Base-by-base conservation (phyloP, 2,888 invertebrate species). In the Dendrolimus houi region DNA sequence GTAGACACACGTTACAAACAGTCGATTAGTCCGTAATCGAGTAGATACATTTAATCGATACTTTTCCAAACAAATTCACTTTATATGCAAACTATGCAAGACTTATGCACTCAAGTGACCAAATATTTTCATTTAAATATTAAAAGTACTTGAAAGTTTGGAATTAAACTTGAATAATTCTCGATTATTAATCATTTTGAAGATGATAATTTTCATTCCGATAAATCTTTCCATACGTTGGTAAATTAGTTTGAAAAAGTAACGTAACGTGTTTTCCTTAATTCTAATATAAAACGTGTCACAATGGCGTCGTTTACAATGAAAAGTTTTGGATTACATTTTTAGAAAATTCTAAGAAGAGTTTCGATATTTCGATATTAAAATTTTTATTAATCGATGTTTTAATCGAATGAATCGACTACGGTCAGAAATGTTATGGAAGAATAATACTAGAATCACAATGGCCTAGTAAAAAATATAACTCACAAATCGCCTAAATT, bases 271-370 rank as follows among this genome's bases (percentile, higher is more conserved):
- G 47, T 62, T 53, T 14, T 14, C 14, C 53, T 17, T 72, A 79
- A 79, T 70, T 69, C 70, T 79, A 75, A 70, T 68, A 70, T 64
- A 57, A 76, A 75, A 82, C 71, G 82, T 83, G 76, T 71, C 74
- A 62, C 67, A 69, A 70, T 76, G 77, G 77, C 80, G 69, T 79
- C 66, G 67, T 79, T 79, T 77, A 78, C 81, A 83, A 81, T 84
- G 81, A 85, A 84, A 82, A 81, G 74, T 77, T 75, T 77, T 72
- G 79, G 81, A 79, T 47, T 87, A 85, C 74, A 83, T 77, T 72
- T 74, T 74, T 70, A 73, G 75, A 83, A 74, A 29, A 77, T 73
- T 62, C 85, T 86, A 83, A 74, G 78, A 84, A 84, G 82, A 79
- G 66, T 73, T 29, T 62, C 57, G 53, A 56, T 56, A 59, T 59